Evolutionary conservation across 2,113 vertebrate species (phyloP), one percentile per base, ranked within the genome.

Genomic region (Stegastes partitus): DNA sequence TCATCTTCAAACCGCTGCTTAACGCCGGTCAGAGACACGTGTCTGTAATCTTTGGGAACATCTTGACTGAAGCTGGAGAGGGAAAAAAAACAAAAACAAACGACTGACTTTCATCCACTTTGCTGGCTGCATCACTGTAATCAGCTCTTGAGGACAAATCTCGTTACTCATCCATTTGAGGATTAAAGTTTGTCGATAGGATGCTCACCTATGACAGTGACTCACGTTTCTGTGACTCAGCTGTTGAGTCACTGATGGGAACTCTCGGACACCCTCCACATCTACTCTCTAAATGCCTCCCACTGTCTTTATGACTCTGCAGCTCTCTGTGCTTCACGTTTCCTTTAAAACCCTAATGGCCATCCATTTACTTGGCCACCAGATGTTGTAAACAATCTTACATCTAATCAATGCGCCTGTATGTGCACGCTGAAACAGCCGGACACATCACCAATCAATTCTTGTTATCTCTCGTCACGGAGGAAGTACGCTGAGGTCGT

Each of bases 1-100:
- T 97, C 95, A 42, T 99, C 97, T 86, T 99, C 97, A 79, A 99
- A 99, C 31, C 98, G 93, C 68, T 99, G 98, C 69, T 96, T 98
- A 4, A 99, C 97, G 0, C 98, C 98, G 0, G 95, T 98, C 50
- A 99, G 93, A 49, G 97, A 96, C 26, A 98, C 95, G 2, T 99
- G 96, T 77, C 98, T 93, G 49, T 98, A 97, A 85, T 99, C 98
- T 92, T 96, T 99, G 70, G 98, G 98, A 66, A 95, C 91, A 18
- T 98, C 96, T 0, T 96, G 94, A 2, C 95, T 96, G 91, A 99
- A 99, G 88, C 98, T 99, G 77, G 51, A 8, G 51, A 71, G 34
- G 62, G 23, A 28, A 51, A n/a, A 21, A 49, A 21, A 34, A 11
- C 45, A 3, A 14, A 28, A 61, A 31, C 31, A 44, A 68, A 59